phyloP scores from a whole-genome alignment of 2,797 vertebrate genomes.

The Oceanodroma leucorhoa region DNA sequence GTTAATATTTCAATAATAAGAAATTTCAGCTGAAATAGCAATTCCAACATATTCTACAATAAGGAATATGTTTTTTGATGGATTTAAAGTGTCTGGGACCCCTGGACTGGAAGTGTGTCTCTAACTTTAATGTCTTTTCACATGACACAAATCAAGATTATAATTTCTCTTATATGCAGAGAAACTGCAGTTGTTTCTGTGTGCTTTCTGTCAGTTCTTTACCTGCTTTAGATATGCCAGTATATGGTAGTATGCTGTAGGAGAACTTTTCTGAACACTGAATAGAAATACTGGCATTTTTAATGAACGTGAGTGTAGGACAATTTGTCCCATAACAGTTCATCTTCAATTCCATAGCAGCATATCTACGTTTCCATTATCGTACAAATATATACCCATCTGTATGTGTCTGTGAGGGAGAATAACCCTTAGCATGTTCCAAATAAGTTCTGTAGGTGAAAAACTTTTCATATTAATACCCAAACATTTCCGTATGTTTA shows the following conservation, averaged over 20 bases:
- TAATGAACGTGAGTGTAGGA: neutral
- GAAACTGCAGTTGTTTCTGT: neutral
- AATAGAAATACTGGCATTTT: neutral
- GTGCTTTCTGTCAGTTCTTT: neutral
- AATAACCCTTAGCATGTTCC: neutral
- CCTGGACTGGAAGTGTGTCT: neutral
- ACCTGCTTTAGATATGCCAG: neutral
- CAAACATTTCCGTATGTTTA: neutral
- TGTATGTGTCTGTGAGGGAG: neutral
- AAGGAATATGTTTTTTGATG: neutral
- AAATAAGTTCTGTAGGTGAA: neutral
- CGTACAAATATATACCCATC: neutral
- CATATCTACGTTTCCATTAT: neutral
- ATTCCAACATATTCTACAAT: neutral
- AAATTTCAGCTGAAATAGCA: neutral
- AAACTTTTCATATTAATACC: neutral
- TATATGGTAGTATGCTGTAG: neutral
- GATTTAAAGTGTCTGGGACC: neutral
- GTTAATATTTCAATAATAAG: neutral
- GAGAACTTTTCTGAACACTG: neutral
- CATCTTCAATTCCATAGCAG: neutral
- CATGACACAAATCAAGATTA: neutral
- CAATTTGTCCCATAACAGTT: neutral
- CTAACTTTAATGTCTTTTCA: neutral
- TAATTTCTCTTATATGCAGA: neutral